Evolutionary conservation across 2,888 invertebrate genomes (phyloP), one percentile per base, ranked within the genome.

Genomic region (Julus scandinavius): DNA sequence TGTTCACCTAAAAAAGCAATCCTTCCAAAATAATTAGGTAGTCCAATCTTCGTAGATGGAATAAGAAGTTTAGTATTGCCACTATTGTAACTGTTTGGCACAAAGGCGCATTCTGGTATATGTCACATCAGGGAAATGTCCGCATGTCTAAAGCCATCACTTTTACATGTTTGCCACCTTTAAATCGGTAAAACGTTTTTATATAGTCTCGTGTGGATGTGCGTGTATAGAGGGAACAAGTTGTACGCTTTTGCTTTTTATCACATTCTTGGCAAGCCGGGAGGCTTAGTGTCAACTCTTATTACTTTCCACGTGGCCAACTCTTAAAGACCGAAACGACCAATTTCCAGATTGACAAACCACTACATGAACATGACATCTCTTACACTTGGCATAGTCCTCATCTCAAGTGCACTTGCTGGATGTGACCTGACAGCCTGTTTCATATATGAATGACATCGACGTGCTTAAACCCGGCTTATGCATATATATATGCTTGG

Each of bases 321-420:
- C 40, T 88, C 41, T 84, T 72, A 88, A 88, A 88, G 88, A 88
- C 63, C 84, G 88, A 80, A 84, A 88, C 88, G 88, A 83, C 88
- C 88, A 88, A 84, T 83, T 88, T 88, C 84, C 83, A 63, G 88
- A 88, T 84, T 88, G 88, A 88, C 88, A 88, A 88, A 84, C 88
- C 84, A 72, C 88, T 88, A 88, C 84, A 41, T 84, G 45, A 88
- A 88, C 88, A 88, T 88, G 88, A 88, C 88, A 88, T 49, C 83
- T 88, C 83, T 87, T 85, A 85, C 85, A 85, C 85, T 85, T 85
- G 85, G 85, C 85, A 85, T 45, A 85, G 85, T 85, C 1, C 85
- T 85, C 45, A 41, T 85, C 5, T 85, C 49, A 85, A 38, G 49
- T 72, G 17, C 72, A 72, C 72, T 3, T 29, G 72, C 72, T n/a